Base-by-base conservation (phyloP, 2,888 invertebrate genomes). In the Uloborus plumipes region DNA sequence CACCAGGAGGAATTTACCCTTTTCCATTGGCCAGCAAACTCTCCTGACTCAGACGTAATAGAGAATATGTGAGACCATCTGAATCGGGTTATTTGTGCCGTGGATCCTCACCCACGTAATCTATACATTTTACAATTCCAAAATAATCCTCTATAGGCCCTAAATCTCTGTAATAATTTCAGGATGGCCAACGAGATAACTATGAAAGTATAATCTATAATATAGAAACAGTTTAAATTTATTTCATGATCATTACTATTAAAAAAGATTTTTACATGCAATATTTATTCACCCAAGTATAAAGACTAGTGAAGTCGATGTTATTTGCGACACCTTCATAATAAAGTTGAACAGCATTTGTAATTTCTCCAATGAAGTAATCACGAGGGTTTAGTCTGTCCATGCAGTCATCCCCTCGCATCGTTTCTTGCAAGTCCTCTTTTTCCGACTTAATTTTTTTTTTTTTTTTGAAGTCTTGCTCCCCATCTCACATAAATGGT, bases 281-380 rank as follows among this genome's bases (percentile, higher is more conserved):
- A 61, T 84, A 85, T 49, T 87, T 87, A 73, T 86, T 86, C 0
- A 86, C 85, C 49, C 76, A 87, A 0, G 87, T 87, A 69, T 88
- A 88, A 16, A 87, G 51, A 4, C 84, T 84, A 0, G 84, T 85
- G 22, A 87, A 86, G 49, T 87, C 87, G 3, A 85, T 61, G 64
- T 88, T 87, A 11, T 83, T 78, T 11, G 20, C 78, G 0, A 72
- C 18, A 0, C 73, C 82, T 62, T 86, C 84, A 53, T 86, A 71
- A 55, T 85, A 86, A 9, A 88, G 49, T 22, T 86, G 75, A 79
- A 86, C 78, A 6, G 86, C 86, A 66, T 87, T 86, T 0, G 86
- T 87, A 18, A 87, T 20, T 0, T 87, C 87, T 4, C 87, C 87
- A 83, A 74, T 86, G 65, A 88, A 87, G n/a, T 86, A 86, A 78